Evolutionary conservation across 92 coral and sea anemone species (phyloP).

Genomic region (Epizoanthus scotinus): DNA sequence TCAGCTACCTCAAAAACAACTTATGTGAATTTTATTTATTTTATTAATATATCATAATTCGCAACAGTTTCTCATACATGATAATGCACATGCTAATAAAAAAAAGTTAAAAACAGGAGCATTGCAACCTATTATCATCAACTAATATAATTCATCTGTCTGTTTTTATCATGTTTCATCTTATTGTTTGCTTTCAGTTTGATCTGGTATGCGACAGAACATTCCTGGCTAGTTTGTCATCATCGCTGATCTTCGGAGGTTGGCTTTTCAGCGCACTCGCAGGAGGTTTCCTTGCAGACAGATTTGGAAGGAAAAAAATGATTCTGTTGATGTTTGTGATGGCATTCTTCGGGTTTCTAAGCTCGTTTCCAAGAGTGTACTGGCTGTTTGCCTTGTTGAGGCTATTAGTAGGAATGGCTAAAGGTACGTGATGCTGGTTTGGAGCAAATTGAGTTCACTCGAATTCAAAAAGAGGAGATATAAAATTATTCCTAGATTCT

Average conservation of each 20-base stretch:
- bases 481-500: too few relatives aligned
- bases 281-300: conserved; percentile 34
- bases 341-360: conserved; percentile 34
- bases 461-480: too few relatives aligned
- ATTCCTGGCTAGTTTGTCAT: conserved; percentile 37
- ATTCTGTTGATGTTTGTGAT: conserved; percentile 32
- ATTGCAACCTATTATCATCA: too few relatives aligned
- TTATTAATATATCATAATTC: too few relatives aligned
- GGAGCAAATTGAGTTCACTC: background rate
- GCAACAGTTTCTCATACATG: too few relatives aligned
- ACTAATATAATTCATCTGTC: too few relatives aligned
- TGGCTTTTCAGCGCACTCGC: conserved; percentile 24
- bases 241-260: conserved; percentile 29
- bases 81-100: too few relatives aligned
- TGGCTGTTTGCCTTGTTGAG: conserved; percentile 38
- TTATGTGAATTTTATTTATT: too few relatives aligned
- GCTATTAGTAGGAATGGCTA: conserved; percentile 20
- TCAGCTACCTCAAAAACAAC: too few relatives aligned
- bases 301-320: conserved; percentile 36
- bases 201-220: conserved; percentile 25
- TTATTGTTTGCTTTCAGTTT: background rate
- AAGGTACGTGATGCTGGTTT: background rate
- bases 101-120: too few relatives aligned
- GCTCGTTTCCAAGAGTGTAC: conserved; percentile 40
- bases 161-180: too few relatives aligned